Conservation (phyloP, 2,888 invertebrate species). For the Torymus texanus region DNA sequence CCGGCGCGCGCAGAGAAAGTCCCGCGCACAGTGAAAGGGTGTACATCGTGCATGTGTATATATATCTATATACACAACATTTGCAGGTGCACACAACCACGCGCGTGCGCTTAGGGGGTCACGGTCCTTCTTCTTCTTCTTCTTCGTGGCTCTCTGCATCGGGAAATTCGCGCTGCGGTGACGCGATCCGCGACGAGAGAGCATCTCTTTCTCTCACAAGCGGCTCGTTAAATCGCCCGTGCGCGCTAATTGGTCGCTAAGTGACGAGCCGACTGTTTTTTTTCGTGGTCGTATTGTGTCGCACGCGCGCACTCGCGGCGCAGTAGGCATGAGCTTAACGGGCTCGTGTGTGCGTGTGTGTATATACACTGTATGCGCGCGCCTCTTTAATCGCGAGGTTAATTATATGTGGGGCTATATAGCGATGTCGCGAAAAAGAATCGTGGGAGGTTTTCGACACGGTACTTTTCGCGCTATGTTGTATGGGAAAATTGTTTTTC, state of each 20-base stretch:
- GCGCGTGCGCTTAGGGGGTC: background rate
- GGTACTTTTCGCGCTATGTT: too few species aligned
- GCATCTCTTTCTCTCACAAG: background rate
- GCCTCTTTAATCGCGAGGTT: too few species aligned
- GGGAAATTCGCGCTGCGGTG: conserved; percentile 25
- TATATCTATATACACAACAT: too few species aligned
- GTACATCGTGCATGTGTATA: too few species aligned
- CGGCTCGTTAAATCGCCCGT: background rate
- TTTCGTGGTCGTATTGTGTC: background rate
- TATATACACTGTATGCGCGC: too few species aligned
- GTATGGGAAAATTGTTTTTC: too few species aligned
- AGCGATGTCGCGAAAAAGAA: too few species aligned
- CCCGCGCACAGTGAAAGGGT: conserved; percentile 9
- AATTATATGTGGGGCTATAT: too few species aligned
- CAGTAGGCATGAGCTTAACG: too few species aligned
- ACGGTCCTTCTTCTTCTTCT: background rate
- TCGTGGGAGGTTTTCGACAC: too few species aligned
- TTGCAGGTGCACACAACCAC: background rate
- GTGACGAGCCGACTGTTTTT: conserved; percentile 4
- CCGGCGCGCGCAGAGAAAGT: conserved; percentile 3
- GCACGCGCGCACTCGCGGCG: background rate
- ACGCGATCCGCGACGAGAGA: conserved; percentile 1
- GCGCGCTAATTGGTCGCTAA: conserved; percentile 26
- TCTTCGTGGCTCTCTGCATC: conserved; percentile 1
- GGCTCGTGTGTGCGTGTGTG: too few species aligned